Evolutionary conservation across 1,140 invertebrate species (phyloP).

Genomic region (Parasteatoda tepidariorum): DNA sequence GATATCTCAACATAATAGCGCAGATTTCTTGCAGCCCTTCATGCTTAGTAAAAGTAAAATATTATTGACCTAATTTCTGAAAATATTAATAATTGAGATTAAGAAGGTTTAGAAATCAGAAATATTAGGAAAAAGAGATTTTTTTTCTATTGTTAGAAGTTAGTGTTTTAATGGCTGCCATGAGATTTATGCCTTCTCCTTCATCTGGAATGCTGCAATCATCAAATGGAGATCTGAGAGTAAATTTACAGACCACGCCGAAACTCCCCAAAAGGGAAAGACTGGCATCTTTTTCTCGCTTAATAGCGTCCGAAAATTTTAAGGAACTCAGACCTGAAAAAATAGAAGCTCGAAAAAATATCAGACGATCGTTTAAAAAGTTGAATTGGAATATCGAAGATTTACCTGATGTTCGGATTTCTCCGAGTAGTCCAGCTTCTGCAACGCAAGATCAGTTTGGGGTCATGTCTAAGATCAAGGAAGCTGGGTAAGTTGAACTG

Average conservation of each 20-base stretch:
- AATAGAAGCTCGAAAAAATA: background rate
- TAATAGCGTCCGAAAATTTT: conserved; percentile 10
- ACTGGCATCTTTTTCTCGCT: conserved; percentile 17
- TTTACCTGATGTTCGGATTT: background rate
- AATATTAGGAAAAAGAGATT: too few relatives aligned
- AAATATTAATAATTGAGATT: too few relatives aligned
- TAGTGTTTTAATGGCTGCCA: too few relatives aligned
- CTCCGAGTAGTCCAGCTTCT: background rate
- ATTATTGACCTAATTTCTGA: too few relatives aligned
- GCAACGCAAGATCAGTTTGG: background rate
- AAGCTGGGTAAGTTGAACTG: background rate
- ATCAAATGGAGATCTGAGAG: too few relatives aligned
- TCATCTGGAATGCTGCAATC: too few relatives aligned
- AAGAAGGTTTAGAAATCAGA: too few relatives aligned
- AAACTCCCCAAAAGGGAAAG: conserved; percentile 21
- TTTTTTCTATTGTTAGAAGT: too few relatives aligned
- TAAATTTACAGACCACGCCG: conserved; percentile 20
- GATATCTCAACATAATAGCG: too few relatives aligned
- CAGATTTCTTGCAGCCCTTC: too few relatives aligned
- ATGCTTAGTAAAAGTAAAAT: too few relatives aligned
- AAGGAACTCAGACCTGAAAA: background rate
- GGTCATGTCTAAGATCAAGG: background rate
- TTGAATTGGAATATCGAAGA: background rate
- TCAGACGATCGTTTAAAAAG: background rate
- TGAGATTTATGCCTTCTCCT: too few relatives aligned